phyloP scores from a whole-genome alignment of 92 coral and sea anemone genomes.

The Galaxea fascicularis region DNA sequence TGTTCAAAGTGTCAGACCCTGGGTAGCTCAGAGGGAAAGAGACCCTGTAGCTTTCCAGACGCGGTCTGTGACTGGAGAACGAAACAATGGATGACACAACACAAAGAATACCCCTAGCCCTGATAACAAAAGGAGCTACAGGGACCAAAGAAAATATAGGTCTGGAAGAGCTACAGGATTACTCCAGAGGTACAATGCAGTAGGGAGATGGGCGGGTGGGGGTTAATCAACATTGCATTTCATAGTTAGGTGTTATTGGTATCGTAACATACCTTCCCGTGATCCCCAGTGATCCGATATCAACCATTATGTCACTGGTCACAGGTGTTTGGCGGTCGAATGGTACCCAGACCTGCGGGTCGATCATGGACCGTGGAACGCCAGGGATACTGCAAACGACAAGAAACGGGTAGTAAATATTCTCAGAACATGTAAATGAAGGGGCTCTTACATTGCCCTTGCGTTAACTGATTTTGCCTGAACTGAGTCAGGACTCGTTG shows the following conservation, averaged over 20 bases:
- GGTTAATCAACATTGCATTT: no score
- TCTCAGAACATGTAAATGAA: background rate
- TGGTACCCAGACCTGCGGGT: slow-evolving; percentile 82
- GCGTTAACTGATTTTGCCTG: background rate
- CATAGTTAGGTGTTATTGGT: background rate
- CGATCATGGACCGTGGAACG: slow-evolving; percentile 61
- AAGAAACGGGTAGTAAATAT: background rate
- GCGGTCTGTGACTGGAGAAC: no score
- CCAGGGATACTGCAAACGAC: slow-evolving; percentile 38
- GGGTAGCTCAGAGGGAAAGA: no score
- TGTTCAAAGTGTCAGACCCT: background rate
- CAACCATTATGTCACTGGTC: slow-evolving; percentile 26
- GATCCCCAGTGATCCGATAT: slow-evolving; percentile 71
- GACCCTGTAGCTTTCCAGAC: no score
- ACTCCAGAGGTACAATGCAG: no score
- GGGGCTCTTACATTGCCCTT: background rate
- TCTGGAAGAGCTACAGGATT: no score
- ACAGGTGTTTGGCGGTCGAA: slow-evolving; percentile 33
- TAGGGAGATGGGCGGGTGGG: no score
- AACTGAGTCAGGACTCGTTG: background rate
- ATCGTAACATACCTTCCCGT: slow-evolving; percentile 67
- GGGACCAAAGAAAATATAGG: no score
- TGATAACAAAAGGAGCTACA: no score
- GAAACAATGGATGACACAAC: no score
- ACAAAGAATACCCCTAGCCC: no score